phyloP scores from a whole-genome alignment of 2,888 invertebrate genomes.

The Noctua pronuba region DNA sequence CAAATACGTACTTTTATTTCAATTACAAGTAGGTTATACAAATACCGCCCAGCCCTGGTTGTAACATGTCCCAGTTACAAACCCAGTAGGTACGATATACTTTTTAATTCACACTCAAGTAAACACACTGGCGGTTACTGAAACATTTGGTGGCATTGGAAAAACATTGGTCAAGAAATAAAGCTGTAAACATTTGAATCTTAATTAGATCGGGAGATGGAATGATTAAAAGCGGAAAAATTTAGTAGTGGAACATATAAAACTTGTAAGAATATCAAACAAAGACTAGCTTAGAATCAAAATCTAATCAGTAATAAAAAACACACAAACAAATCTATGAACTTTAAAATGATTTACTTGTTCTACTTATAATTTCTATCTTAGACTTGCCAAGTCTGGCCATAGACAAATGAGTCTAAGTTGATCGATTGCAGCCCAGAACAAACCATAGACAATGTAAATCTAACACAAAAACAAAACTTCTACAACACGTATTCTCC shows the following conservation, averaged over 20 bases:
- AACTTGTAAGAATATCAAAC: constrained; percentile 22
- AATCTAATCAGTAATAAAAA: background rate
- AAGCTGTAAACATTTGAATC: constrained; percentile 31
- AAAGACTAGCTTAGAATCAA: background rate
- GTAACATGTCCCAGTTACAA: constrained; percentile 38
- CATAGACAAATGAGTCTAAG: background rate
- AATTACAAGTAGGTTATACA: background rate
- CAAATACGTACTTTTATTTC: background rate
- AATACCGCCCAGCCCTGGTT: constrained; percentile 14
- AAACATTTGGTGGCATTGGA: constrained; percentile 25
- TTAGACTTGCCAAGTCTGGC: background rate
- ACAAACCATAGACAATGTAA: background rate
- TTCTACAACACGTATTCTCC: constrained; percentile 27
- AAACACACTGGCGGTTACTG: constrained; percentile 24
- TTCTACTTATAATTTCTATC: background rate
- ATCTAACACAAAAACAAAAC: constrained; percentile 11
- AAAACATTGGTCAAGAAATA: constrained; percentile 37
- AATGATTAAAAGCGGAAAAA: constrained; percentile 26
- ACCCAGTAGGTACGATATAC: constrained; percentile 23
- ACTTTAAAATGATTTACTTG: background rate
- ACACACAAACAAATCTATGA: background rate
- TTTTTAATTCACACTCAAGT: constrained; percentile 40
- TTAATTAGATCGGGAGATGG: constrained; percentile 40
- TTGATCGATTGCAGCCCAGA: background rate
- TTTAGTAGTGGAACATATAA: background rate